Conservation (phyloP, 1,140 invertebrate species). For the Tetragnatha versicolor region DNA sequence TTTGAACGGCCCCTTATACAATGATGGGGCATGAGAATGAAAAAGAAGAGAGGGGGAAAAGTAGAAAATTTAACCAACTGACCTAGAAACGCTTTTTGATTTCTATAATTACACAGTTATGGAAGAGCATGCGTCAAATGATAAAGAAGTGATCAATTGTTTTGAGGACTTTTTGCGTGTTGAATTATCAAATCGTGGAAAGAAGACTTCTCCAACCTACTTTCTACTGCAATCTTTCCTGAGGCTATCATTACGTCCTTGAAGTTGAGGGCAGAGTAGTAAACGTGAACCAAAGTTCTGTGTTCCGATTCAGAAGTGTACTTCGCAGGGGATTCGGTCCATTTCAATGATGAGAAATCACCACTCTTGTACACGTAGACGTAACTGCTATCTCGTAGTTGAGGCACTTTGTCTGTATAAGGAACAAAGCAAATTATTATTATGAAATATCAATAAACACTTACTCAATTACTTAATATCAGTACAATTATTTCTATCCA, state of each 20-base stretch:
- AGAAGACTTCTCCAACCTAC: conserved; percentile 62
- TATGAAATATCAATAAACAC: too few relatives aligned
- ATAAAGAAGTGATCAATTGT: neutral
- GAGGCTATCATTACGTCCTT: conserved; percentile 96
- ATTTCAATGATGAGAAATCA: conserved; percentile 88
- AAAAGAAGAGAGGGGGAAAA: too few relatives aligned
- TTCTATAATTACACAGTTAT: neutral
- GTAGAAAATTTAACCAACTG: too few relatives aligned
- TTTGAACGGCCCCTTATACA: too few relatives aligned
- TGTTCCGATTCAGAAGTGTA: conserved; percentile 58
- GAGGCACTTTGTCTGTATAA: conserved; percentile 57
- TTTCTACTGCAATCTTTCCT: conserved; percentile 92
- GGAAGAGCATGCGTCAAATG: neutral
- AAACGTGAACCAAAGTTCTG: conserved; percentile 74
- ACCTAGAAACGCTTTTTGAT: neutral
- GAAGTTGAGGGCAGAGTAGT: conserved; percentile 93
- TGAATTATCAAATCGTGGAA: neutral
- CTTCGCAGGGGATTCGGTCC: conserved; percentile 87
- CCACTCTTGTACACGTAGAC: conserved; percentile 73
- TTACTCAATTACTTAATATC: neutral
- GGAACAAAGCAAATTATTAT: too few relatives aligned
- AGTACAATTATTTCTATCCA: neutral
- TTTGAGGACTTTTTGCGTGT: too few relatives aligned
- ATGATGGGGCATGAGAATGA: too few relatives aligned
- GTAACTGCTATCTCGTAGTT: conserved; percentile 2